Evolutionary conservation across 1,140 invertebrate species (phyloP), one percentile per base, ranked within the genome.

Genomic region (Neotoxoptera formosana): DNA sequence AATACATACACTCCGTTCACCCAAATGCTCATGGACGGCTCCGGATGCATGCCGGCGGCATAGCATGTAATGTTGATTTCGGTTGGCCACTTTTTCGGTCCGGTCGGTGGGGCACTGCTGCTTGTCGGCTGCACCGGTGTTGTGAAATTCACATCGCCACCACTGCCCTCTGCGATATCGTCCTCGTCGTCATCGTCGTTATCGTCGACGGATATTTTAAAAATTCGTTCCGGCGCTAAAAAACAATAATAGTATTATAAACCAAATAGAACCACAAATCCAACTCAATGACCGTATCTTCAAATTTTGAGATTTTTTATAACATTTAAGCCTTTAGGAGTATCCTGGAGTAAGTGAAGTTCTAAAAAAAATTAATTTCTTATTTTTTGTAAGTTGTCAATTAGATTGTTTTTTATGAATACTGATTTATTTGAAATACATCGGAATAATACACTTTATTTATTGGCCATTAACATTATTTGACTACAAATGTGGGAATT

Each of bases 21-120:
- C 89, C 89, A 90, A 48, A 90, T 67, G 89, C 56, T 90, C 89
- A 90, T 90, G 36, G 89, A 90, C 30, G 89, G 89, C 45, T 67
- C 89, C 36, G 89, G 89, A 30, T 67, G 89, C 89, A 90, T 67
- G 89, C 89, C 89, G 25, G 89, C 89, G 25, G 89, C 89, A 25
- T 90, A 90, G 23, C 89, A 90, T 14, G 89, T 90, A 56, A 90
- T 90, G 89, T 90, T 90, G 25, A 90, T 90, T 67, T 90, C 89
- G 36, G 89, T 90, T 8, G 89, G 89, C 89, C 89, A 90, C 36
- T n/a, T 90, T 90, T 90, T 90, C 17, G 34, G 53, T 2, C 3
- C 25, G 36, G 25, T n/a, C 25, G 8, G 41, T 17, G 89, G 56
- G 0, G 88, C 34, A 9, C 47, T 48, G 51, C 87, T 53, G 9